These are phyloP conservation scores for Datnioides undecimradiatus DNA, from an alignment of 2,113 vertebrate species.

Conservation along the genomic window DNA sequence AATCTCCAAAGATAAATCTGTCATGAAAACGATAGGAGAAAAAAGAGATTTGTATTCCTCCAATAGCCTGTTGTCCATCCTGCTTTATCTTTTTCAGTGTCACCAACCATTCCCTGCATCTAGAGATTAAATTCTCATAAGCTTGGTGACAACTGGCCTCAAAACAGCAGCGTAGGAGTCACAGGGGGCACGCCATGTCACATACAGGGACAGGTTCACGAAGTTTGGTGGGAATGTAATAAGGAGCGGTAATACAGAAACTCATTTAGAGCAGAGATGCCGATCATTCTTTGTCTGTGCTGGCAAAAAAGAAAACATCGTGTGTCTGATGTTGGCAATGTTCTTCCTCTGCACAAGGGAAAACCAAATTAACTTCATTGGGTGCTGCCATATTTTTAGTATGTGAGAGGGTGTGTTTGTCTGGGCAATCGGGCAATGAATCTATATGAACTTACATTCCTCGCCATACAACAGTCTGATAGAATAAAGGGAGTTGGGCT, in stretches of 20 bases:
- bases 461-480: not conserved
- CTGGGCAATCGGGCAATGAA: too few relatives aligned
- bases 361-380: not conserved
- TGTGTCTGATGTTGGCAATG: not conserved
- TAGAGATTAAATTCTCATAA: slow-evolving; percentile 35
- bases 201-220: not conserved
- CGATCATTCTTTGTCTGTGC: not conserved
- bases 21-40: slow-evolving; percentile 42
- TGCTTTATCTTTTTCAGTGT: slow-evolving; percentile 36
- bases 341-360: not conserved
- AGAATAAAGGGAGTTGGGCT: not conserved
- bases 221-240: not conserved
- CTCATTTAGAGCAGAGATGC: not conserved
- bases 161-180: slow-evolving; percentile 4
- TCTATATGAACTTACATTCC: too few relatives aligned
- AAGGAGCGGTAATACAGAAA: not conserved
- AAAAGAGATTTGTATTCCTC: slow-evolving; percentile 32
- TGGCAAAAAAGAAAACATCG: not conserved
- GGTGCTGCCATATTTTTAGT: not conserved
- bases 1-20: slow-evolving; percentile 65
- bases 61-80: slow-evolving; percentile 46
- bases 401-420: not conserved
- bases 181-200: not conserved
- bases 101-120: slow-evolving; percentile 9
- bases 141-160: slow-evolving; percentile 8